phyloP scores from a whole-genome alignment of 2,888 invertebrate species.

The Sabatieria punctata region DNA sequence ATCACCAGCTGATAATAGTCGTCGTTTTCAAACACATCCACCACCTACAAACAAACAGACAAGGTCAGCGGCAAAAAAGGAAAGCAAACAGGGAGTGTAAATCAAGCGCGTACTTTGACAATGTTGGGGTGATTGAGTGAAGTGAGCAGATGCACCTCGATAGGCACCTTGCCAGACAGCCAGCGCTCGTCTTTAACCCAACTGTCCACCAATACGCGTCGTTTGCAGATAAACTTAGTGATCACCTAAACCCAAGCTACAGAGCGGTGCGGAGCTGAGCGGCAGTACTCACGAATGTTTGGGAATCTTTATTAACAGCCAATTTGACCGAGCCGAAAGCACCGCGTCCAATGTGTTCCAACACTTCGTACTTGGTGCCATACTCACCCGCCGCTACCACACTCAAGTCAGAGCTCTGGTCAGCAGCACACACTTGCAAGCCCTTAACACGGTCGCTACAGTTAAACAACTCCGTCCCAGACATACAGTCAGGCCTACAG shows the following conservation, averaged over 20 bases:
- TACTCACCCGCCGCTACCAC: constrained; percentile 33
- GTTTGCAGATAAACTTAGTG: constrained; percentile 52
- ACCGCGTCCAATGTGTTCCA: constrained; percentile 53
- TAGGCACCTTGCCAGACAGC: constrained; percentile 38
- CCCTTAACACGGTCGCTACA: too few relatives aligned
- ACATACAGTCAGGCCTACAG: too few relatives aligned
- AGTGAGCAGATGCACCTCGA: constrained; percentile 49
- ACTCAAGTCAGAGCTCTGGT: constrained; percentile 16
- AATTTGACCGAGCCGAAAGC: constrained; percentile 55
- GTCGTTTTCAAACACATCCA: constrained; percentile 52
- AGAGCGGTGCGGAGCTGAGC: constrained; percentile 8
- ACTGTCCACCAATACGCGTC: constrained; percentile 48
- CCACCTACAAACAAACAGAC: constrained; percentile 36
- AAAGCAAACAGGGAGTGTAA: too few relatives aligned
- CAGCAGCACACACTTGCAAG: constrained; percentile 23
- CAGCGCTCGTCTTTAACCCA: constrained; percentile 43
- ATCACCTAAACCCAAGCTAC: constrained; percentile 39
- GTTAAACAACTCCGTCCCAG: constrained; percentile 37
- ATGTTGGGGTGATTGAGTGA: constrained; percentile 51
- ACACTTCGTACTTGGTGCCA: constrained; percentile 41
- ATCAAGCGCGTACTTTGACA: constrained; percentile 37
- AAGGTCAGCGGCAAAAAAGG: too few relatives aligned
- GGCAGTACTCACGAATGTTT: constrained; percentile 41
- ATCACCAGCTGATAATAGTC: constrained; percentile 55
- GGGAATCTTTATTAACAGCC: constrained; percentile 46